Evolutionary conservation across 2,888 invertebrate genomes (phyloP).

Genomic region (Scaptomyza polygonia): DNA sequence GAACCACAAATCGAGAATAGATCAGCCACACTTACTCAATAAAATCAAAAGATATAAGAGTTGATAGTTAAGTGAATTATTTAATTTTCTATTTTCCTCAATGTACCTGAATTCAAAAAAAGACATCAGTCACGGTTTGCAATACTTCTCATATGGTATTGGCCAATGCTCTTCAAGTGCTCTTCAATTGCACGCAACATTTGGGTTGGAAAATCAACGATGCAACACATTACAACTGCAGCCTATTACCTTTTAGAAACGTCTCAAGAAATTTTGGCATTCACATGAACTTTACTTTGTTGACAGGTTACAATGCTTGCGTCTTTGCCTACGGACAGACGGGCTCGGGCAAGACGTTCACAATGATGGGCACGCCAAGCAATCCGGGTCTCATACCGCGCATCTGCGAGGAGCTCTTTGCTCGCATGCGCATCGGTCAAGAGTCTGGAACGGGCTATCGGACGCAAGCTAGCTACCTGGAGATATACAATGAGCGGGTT

Average conservation of each 20-base stretch:
- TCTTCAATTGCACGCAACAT: slow-evolving; percentile 29
- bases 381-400: slow-evolving; percentile 93
- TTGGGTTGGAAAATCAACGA: slow-evolving; percentile 7
- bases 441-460: slow-evolving; percentile 93
- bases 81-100: no score
- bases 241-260: slow-evolving; percentile 20
- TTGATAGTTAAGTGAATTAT: neutral
- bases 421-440: slow-evolving; percentile 91
- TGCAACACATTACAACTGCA: slow-evolving; percentile 13
- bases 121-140: slow-evolving; percentile 7
- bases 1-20: no score
- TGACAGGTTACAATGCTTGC: slow-evolving; percentile 91
- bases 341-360: slow-evolving; percentile 95
- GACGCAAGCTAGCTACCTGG: slow-evolving; percentile 93
- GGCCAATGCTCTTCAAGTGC: slow-evolving; percentile 23
- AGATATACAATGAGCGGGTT: slow-evolving; percentile 94
- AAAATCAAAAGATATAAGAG: no score
- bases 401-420: slow-evolving; percentile 93
- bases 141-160: slow-evolving; percentile 8
- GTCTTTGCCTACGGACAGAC: slow-evolving; percentile 97
- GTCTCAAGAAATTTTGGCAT: no score
- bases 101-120: no score
- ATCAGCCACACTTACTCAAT: no score
- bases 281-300: slow-evolving; percentile 14
- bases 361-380: slow-evolving; percentile 94